Evolutionary conservation across 1,140 invertebrate species (phyloP).

Genomic region (Trichonephila inaurata): DNA sequence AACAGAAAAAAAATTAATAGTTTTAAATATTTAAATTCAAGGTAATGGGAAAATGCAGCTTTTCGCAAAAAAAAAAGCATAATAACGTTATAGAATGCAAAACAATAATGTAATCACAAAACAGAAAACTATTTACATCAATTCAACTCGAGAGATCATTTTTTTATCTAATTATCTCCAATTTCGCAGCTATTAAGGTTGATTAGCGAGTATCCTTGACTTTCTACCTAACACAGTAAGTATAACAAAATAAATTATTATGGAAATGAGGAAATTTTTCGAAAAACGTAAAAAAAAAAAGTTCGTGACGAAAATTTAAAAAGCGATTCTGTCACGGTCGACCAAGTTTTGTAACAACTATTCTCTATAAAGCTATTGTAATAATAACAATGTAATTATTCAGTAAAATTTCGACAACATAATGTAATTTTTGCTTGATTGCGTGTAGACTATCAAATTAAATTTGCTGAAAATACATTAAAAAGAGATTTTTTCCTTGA

Average conservation of each 20-base stretch:
- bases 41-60: background rate
- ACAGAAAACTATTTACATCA: background rate
- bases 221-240: background rate
- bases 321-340: background rate
- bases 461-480: background rate
- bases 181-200: background rate
- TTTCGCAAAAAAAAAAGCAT: background rate
- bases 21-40: background rate
- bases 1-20: background rate
- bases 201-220: background rate
- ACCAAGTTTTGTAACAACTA: background rate
- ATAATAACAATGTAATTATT: constrained; percentile 6
- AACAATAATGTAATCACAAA: background rate
- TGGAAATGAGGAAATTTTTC: background rate
- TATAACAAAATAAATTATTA: constrained; percentile 17
- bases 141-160: background rate
- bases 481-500: background rate
- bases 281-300: background rate
- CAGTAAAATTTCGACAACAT: background rate
- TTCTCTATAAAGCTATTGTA: background rate
- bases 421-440: background rate
- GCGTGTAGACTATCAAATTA: background rate
- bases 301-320: background rate
- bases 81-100: background rate
- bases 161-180: background rate